Conservation (phyloP, 2,113 vertebrate species). For the Anoura caudifer region DNA sequence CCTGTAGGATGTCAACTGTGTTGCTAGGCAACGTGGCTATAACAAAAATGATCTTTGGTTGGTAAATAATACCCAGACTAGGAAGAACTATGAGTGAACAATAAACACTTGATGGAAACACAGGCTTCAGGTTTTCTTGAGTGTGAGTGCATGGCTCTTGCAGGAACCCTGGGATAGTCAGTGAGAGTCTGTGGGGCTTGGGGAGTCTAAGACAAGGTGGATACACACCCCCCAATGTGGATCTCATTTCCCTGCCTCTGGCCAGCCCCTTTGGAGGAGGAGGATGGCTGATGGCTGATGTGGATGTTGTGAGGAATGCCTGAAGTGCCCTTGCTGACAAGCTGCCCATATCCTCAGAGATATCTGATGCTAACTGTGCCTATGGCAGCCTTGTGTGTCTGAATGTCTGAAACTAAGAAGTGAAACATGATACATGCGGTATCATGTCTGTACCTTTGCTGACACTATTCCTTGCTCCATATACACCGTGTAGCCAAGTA, state of each 20-base stretch:
- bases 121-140: background rate
- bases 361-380: background rate
- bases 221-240: background rate
- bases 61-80: background rate
- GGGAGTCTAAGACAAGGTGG: background rate
- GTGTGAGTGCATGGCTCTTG: background rate
- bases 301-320: background rate
- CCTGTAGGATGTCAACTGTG: background rate
- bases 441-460: background rate
- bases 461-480: background rate
- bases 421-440: too few relatives aligned
- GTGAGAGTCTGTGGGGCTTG: background rate
- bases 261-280: background rate
- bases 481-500: background rate
- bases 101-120: background rate
- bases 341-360: background rate
- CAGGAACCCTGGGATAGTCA: background rate
- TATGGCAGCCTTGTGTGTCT: background rate
- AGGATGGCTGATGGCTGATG: background rate
- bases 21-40: background rate
- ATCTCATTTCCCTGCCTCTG: background rate
- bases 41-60: background rate
- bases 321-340: background rate
- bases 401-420: background rate
- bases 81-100: background rate